A percentile compares a stretch with the other conserved stretches of the same genome.
phyloP scores from a whole-genome alignment of 2,797 vertebrate genomes.

The Pseudochromis fuscus region DNA sequence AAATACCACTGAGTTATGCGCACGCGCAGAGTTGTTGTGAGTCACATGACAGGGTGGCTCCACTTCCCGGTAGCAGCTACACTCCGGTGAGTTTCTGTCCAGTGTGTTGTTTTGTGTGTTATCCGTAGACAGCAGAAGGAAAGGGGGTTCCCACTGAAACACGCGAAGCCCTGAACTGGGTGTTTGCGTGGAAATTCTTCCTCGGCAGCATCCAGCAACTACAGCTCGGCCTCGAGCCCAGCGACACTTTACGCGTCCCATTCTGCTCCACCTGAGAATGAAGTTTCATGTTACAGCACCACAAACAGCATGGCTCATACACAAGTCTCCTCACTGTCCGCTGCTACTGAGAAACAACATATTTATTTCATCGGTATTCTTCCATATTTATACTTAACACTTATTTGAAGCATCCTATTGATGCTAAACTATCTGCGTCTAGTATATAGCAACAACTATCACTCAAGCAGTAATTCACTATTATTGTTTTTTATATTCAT shows the following conservation, averaged over 20 bases:
- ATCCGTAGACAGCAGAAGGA: fast-evolving
- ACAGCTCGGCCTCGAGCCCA: neutral
- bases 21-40: conserved; percentile 32
- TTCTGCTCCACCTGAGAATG: neutral
- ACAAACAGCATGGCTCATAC: neutral
- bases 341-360: too few species aligned
- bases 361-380: too few species aligned
- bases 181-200: neutral
- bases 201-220: neutral
- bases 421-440: neutral
- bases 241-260: neutral
- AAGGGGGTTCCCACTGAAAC: fast-evolving
- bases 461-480: too few species aligned
- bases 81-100: conserved; percentile 57
- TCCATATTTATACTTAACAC: too few species aligned
- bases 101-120: neutral
- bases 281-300: neutral
- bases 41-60: conserved; percentile 42
- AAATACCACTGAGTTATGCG: fast-evolving
- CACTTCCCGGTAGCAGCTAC: neutral
- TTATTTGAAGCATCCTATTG: neutral
- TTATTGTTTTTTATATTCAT: too few species aligned
- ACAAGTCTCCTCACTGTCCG: neutral
- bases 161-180: neutral
- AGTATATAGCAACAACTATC: too few species aligned